These are phyloP conservation scores for Augiades crinisus DNA, from an alignment of 2,888 invertebrate species.

Conservation along the genomic window DNA sequence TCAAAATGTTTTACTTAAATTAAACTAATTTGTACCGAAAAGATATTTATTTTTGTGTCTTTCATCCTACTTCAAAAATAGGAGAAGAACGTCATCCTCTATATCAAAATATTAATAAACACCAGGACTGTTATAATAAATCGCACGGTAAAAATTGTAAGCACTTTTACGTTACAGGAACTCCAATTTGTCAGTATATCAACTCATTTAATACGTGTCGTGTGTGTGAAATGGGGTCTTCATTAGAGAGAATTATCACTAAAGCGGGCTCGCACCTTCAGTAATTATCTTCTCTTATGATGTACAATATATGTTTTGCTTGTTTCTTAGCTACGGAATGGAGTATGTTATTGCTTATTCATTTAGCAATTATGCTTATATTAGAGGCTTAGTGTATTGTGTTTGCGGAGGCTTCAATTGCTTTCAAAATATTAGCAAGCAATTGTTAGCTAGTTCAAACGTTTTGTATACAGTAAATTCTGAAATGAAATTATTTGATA, in stretches of 20 bases:
- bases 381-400: not conserved
- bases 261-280: constrained; percentile 2
- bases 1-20: no score
- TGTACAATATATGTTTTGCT: not conserved
- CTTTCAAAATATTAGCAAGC: not conserved
- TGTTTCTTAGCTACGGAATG: not conserved
- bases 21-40: no score
- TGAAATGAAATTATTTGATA: no score
- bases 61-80: no score
- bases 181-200: not conserved
- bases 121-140: no score
- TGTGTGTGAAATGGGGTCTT: not conserved
- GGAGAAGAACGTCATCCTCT: no score
- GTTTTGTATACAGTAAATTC: no score
- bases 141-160: no score
- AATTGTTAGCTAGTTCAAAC: no score
- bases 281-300: constrained; percentile 7
- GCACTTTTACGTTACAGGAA: not conserved
- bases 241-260: constrained; percentile 8
- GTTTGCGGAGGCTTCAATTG: not conserved
- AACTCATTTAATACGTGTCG: not conserved
- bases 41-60: no score
- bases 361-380: not conserved
- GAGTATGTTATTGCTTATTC: not conserved
- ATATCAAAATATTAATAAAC: no score